Evolutionary conservation across 2,888 invertebrate species (phyloP).

Genomic region (Calameuta filiformis): DNA sequence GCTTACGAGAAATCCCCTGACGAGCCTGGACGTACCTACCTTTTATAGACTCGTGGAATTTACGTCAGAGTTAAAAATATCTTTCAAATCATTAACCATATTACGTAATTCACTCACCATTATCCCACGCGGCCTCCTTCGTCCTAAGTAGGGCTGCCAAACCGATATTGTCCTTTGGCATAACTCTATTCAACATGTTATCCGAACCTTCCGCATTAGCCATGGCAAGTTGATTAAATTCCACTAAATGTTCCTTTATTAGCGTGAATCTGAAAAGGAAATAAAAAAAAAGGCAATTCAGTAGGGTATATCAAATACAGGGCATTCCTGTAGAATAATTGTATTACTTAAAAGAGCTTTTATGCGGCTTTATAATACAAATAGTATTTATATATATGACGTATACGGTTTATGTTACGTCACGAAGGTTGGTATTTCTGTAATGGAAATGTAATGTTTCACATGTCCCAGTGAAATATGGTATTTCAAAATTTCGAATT

Average conservation of each 20-base stretch:
- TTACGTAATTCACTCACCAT: slow-evolving; percentile 69
- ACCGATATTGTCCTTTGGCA: slow-evolving; percentile 99
- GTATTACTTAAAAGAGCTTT: neutral
- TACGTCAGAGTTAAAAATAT: neutral
- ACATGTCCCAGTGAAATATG: neutral
- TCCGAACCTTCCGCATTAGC: slow-evolving; percentile 98
- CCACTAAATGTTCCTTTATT: slow-evolving; percentile 95
- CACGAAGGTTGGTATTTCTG: neutral
- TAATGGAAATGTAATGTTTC: neutral
- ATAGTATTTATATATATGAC: neutral
- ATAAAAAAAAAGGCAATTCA: neutral
- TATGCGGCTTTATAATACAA: neutral
- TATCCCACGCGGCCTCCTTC: slow-evolving; percentile 94
- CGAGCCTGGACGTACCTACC: too few relatives aligned
- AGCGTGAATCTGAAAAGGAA: slow-evolving; percentile 82
- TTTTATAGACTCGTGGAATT: neutral
- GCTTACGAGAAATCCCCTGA: neutral
- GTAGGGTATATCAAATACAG: neutral
- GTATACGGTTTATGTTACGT: neutral
- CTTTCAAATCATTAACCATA: neutral
- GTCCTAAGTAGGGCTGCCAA: slow-evolving; percentile 95
- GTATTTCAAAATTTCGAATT: neutral
- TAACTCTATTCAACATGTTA: slow-evolving; percentile 97
- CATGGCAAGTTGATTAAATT: slow-evolving; percentile 99
- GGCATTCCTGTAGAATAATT: neutral